Evolutionary conservation across 1,140 invertebrate species (phyloP).

Genomic region (Ostrea denselamellosa): DNA sequence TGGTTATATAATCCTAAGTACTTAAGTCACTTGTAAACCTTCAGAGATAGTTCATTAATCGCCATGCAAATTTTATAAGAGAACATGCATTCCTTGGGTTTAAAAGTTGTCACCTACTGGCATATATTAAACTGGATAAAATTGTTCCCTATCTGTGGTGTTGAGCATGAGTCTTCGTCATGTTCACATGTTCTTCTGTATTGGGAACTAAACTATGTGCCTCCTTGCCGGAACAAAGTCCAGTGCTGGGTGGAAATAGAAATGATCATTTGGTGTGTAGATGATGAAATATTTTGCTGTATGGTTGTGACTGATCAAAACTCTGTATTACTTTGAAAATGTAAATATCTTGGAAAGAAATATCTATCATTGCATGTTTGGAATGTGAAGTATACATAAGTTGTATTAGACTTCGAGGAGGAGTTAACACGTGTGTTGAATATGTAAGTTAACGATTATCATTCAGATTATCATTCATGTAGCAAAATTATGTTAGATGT

Average conservation of each 20-base stretch:
- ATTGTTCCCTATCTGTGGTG: background rate
- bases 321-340: no score
- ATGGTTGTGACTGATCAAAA: background rate
- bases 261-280: background rate
- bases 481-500: no score
- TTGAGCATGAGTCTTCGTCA: background rate
- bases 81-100: background rate
- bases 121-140: background rate
- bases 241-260: background rate
- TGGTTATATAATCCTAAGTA: no score
- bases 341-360: no score
- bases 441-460: no score
- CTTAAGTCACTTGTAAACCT: no score
- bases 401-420: no score
- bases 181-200: background rate
- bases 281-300: no score
- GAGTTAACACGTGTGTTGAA: no score
- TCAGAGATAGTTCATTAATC: background rate
- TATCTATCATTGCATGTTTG: no score
- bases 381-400: no score
- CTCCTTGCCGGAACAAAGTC: background rate
- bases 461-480: no score
- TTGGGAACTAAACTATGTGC: conserved; percentile 11
- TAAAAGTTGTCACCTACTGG: background rate
- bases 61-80: background rate